phyloP scores from a whole-genome alignment of 2,888 invertebrate species.

The Synergus laeviventris region DNA sequence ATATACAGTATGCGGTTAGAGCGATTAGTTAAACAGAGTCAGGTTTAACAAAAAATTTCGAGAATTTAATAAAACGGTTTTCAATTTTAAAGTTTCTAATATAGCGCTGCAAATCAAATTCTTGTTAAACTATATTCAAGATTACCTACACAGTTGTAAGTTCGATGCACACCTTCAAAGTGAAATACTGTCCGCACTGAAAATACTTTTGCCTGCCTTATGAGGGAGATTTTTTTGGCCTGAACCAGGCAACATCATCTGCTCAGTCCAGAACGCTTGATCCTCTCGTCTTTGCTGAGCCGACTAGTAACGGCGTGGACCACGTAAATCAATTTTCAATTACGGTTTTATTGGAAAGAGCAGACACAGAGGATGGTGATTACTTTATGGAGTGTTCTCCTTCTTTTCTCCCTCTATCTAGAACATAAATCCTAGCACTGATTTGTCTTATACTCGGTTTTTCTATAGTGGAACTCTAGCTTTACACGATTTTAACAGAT shows the following conservation, averaged over 20 bases:
- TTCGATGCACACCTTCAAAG: background rate
- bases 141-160: background rate
- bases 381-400: background rate
- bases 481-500: too few relatives aligned
- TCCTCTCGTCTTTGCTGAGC: conserved; percentile 69
- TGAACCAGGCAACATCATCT: background rate
- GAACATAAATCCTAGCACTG: too few relatives aligned
- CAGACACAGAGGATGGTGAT: conserved; percentile 52
- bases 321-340: conserved; percentile 78
- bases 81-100: background rate
- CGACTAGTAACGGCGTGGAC: conserved; percentile 73
- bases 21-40: background rate
- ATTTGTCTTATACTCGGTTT: too few relatives aligned
- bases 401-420: too few relatives aligned
- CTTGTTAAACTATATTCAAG: conserved; percentile 5
- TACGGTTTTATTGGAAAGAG: conserved; percentile 70
- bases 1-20: background rate
- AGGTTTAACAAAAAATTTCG: background rate
- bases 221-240: background rate
- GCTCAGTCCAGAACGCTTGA: conserved; percentile 47
- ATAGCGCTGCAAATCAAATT: background rate
- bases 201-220: background rate
- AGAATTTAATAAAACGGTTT: background rate
- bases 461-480: too few relatives aligned
- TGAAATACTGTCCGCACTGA: background rate